Evolutionary conservation across 2,113 vertebrate species (phyloP), one percentile per base, ranked within the genome.

Genomic region (Nannospalax galili): DNA sequence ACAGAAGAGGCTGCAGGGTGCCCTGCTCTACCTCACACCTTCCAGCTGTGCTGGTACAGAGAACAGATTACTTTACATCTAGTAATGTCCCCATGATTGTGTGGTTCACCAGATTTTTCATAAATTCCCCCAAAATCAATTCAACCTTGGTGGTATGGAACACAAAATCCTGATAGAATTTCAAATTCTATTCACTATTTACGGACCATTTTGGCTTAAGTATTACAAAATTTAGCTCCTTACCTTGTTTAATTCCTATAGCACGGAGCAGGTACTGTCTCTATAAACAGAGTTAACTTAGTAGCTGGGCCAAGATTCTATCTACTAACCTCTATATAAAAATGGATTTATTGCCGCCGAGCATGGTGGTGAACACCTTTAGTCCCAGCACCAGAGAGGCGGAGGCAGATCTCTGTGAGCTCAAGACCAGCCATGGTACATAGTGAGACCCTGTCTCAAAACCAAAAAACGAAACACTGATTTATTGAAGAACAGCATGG

Each of bases 181-280:
- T 78, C 26, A 90, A 40, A 26, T 22, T 73, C 67, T 19, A 91
- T 17, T 26, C 37, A 77, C 35, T 1, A 3, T 37, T 40, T 52
- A 7, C 48, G n/a, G 22, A 42, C 52, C 8, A 19, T 11, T n/a
- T 81, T 6, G 28, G 28, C 0, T 2, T 32, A 62, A 56, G 30
- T 62, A 24, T 5, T 11, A 48, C 12, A 24, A 80, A 28, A 69
- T 22, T 52, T 32, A 60, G n/a, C 17, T 35, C 67, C 75, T 91
- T 52, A 37, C 70, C 58, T 65, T 60, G 17, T 78, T 69, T 90
- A 87, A 91, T 88, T 91, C 52, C 90, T 86, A 42, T 5, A 79
- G 35, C 28, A 52, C 74, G 69, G 15, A 52, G 32, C 72, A 91
- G 45, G 40, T 64, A 40, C 3, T 87, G 67, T n/a, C 40, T 16